phyloP scores from a whole-genome alignment of 2,888 invertebrate genomes.

The Drosophila mayaguana region DNA sequence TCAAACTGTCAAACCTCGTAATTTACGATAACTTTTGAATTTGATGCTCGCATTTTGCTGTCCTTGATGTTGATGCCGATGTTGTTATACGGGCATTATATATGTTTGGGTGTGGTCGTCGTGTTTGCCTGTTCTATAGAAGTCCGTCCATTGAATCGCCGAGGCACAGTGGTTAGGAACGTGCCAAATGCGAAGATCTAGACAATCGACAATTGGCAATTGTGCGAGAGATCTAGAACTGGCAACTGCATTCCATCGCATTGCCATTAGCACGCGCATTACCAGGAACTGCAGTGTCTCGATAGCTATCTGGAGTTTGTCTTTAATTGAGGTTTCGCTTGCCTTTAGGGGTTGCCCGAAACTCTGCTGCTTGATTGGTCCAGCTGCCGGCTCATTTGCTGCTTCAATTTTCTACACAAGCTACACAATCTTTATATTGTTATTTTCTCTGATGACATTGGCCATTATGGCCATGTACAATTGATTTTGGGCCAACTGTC shows the following conservation, averaged over 20 bases:
- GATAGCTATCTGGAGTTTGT: conserved; percentile 53
- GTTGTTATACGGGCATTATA: conserved; percentile 26
- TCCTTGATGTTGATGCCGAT: conserved; percentile 17
- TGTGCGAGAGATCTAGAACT: conserved; percentile 22
- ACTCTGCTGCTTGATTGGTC: conserved; percentile 42
- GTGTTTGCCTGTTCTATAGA: conserved; percentile 32
- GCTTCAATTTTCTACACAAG: conserved; percentile 46
- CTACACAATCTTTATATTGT: conserved; percentile 14
- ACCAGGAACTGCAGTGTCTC: conserved; percentile 46
- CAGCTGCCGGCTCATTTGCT: conserved; percentile 64
- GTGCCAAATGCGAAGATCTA: conserved; percentile 43
- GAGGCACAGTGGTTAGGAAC: conserved; percentile 51
- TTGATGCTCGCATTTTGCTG: conserved; percentile 42
- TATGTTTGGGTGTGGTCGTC: conserved; percentile 57
- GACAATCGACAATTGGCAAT: conserved; percentile 43
- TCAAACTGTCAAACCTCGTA: conserved; percentile 60
- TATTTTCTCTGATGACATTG: conserved; percentile 50
- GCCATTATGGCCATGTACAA: conserved; percentile 69
- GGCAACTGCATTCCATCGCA: conserved; percentile 28
- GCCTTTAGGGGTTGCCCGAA: conserved; percentile 36
- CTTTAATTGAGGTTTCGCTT: conserved; percentile 59
- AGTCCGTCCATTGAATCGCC: conserved; percentile 15
- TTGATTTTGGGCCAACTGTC: conserved; percentile 61
- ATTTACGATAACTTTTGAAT: conserved; percentile 62
- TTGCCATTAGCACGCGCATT: conserved; percentile 68